Base-by-base conservation (phyloP, 2,888 invertebrate species). In the Neoaliturus tenellus region DNA sequence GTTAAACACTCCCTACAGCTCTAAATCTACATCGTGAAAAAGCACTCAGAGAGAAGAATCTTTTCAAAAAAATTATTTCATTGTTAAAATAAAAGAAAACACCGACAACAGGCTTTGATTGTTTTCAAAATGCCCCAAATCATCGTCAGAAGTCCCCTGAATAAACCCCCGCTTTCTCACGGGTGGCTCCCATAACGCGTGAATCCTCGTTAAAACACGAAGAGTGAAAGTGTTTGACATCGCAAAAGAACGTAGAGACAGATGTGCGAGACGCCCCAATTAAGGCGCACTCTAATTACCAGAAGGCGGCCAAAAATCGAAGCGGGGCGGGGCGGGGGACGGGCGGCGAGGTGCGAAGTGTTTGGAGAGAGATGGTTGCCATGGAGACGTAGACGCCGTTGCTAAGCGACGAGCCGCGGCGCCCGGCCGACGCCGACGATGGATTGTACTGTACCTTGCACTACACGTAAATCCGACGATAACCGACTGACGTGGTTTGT, bases 291-390 rank as follows among this genome's bases (percentile, higher is more conserved):
- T 62, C 62, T 62, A 62, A 62, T 62, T 62, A 62, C 62, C 28
- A 71, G 39, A 71, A 71, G 71, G 41, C 71, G n/a, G 33, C 71
- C 71, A 71, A 71, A 71, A 71, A 71, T 71, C 71, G 71, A 71
- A 71, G 39, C 71, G 39, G 62, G 28, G 28, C 31, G 31, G n/a
- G 62, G 51, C 20, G 20, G 23, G 14, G 67, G 28, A 58, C 23
- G 3, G 23, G 58, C 28, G 62, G 12, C 8, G 20, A 71, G 71
- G 39, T 71, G 39, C 41, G 28, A 67, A 71, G 71, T 71, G 71
- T 71, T 20, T 39, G 41, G 14, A n/a, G 33, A 12, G n/a, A 23
- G 62, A 62, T 4, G 8, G 71, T 71, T n/a, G 71, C 41, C 71
- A 39, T 39, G 71, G 39, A 6, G 71, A 71, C 71, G 71, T n/a